Base-by-base conservation (phyloP, 1,140 invertebrate genomes). In the Carposina sasakii region DNA sequence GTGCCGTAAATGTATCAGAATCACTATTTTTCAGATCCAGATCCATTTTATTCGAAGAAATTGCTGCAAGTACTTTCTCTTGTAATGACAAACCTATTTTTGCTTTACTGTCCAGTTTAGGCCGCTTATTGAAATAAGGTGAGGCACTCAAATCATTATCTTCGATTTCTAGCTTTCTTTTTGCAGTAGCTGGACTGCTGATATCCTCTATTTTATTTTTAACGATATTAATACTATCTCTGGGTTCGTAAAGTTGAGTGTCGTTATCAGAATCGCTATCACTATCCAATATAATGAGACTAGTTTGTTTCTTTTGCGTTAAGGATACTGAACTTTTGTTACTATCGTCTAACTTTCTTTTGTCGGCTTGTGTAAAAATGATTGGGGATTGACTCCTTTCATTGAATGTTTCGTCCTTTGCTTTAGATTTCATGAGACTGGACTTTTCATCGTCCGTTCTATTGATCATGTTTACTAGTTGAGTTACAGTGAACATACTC, bases 401-500 rank as follows among this genome's bases (percentile, higher is more conserved):
- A 10, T 53, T 48, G 12, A 4, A 23, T 42, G 30, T 5, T 40
- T 43, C 12, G 13, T 50, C 39, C 4, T 17, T 16, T 8, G 20
- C 13, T 31, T 42, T 44, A 16, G 31, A 39, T 20, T 19, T 22
- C 5, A 24, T 21, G 1, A 16, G 1, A 12, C 28, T 6, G 12
- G 55, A 52, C 51, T 53, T 41, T 16, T 47, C 53, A 13, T 43
- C 39, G 22, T 51, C 47, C n/a, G 52, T 57, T 49, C 51, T 69
- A 48, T 81, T 83, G 10, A 83, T 79, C 57, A 79, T 67, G 37
- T 81, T 64, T 22, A 79, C 67, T 0, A 77, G 54, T 56, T 83
- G 76, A 13, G 79, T 79, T 52, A 79, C 69, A 1, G 76, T 74
- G 9, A 81, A 57, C 70, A 79, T 68, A 49, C 75, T 81, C 55